phyloP scores from a whole-genome alignment of 2,797 vertebrate species.

The Glyptemys insculpta region DNA sequence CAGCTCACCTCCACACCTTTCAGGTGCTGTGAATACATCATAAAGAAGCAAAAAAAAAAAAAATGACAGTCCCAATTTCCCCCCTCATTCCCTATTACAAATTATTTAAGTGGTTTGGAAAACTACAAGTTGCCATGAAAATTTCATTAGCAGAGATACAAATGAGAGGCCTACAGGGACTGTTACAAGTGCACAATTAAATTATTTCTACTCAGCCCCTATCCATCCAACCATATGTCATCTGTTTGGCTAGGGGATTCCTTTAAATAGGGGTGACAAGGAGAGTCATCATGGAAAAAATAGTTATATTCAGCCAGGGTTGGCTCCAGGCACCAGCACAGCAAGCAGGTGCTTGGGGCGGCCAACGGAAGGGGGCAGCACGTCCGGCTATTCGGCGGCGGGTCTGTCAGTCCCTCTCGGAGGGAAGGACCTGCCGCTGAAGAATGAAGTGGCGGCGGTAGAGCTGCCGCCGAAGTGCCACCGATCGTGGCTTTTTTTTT shows the following conservation, averaged over 20 bases:
- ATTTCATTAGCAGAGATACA: background rate
- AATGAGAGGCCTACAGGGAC: background rate
- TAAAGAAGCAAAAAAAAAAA: background rate
- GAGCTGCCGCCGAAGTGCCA: too few species aligned
- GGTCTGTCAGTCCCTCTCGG: too few species aligned
- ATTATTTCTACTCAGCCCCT: background rate
- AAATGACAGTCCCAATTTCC: background rate
- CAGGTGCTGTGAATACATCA: background rate
- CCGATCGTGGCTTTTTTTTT: too few species aligned
- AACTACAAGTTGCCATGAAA: background rate
- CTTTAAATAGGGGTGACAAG: rapidly evolving
- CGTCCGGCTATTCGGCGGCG: too few species aligned
- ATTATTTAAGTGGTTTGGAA: background rate
- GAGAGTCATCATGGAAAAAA: background rate
- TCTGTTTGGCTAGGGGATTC: background rate
- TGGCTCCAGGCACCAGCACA: too few species aligned
- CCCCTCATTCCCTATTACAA: background rate
- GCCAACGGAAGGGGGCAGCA: too few species aligned
- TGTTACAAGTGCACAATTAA: background rate
- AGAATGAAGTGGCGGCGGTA: too few species aligned
- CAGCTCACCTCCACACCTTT: background rate
- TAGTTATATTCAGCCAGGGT: background rate
- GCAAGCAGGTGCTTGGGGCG: too few species aligned
- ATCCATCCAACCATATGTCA: background rate
- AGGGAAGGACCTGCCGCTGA: too few species aligned